phyloP scores from a whole-genome alignment of 2,797 vertebrate genomes.

The Danio albolineatus region DNA sequence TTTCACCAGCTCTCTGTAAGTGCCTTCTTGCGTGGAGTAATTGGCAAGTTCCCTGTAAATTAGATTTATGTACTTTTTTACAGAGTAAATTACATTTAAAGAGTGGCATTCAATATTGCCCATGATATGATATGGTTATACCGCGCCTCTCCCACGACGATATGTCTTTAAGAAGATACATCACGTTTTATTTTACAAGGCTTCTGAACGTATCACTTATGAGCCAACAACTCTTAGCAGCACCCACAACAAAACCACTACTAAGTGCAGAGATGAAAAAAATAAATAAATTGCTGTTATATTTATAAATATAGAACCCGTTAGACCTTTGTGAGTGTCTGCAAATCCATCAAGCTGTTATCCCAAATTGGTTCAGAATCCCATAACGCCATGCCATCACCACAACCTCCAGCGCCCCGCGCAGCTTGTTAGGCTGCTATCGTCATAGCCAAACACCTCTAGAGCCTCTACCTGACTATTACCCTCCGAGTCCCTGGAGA shows the following conservation, averaged over 20 bases:
- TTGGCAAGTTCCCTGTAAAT: constrained; percentile 51
- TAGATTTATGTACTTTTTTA: constrained; percentile 56
- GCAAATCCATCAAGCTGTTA: constrained; percentile 58
- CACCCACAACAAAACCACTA: constrained; percentile 32
- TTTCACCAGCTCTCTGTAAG: constrained; percentile 36
- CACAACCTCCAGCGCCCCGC: constrained; percentile 38
- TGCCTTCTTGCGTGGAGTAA: constrained; percentile 43
- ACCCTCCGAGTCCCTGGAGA: constrained; percentile 54
- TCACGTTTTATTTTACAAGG: constrained; percentile 34
- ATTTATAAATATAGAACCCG: constrained; percentile 37
- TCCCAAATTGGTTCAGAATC: constrained; percentile 58
- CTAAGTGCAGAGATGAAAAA: constrained; percentile 19
- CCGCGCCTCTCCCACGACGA: constrained; percentile 9
- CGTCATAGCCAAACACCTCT: constrained; percentile 49
- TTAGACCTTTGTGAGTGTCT: constrained; percentile 48
- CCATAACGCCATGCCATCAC: constrained; percentile 43
- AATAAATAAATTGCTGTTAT: neutral
- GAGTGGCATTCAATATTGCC: constrained; percentile 44
- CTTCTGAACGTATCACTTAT: constrained; percentile 44
- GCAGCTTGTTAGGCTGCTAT: constrained; percentile 56
- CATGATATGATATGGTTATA: constrained; percentile 25
- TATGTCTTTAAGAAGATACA: constrained; percentile 43
- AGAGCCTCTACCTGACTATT: constrained; percentile 58
- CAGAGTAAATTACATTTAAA: constrained; percentile 48
- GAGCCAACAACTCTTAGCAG: neutral